Evolutionary conservation across 2,113 vertebrate genomes (phyloP), one percentile per base, ranked within the genome.

Genomic region (Casuarius casuarius): DNA sequence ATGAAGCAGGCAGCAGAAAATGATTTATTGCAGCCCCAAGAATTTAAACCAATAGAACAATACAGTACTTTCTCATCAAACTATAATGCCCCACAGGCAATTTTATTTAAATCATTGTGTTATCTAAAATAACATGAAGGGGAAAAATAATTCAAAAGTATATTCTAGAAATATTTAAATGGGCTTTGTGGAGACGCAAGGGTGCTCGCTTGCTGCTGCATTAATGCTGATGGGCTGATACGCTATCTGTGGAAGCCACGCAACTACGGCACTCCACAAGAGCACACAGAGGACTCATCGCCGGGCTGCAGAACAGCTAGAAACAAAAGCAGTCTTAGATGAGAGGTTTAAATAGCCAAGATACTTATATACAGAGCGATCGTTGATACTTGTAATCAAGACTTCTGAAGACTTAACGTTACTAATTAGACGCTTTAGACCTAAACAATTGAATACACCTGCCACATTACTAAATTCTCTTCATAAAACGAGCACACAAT

Each of bases 71-170:
- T 84, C 93, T 97, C 94, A 87, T 82, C 84, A 81, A 92, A 71
- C 72, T 89, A 68, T 72, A 95, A 62, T 82, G 62, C 56, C 97
- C 54, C 85, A 86, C 40, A 5, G 44, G 75, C 83, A 94, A 92
- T 92, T 89, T 92, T 95, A 97, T 95, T 97, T 95, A 96, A 98
- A 97, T 94, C 63, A 92, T 95, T 95, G 79, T 71, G 29, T 96
- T 97, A 97, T 98, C 94, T 96, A 92, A 97, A 97, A 89, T 88
- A 97, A 97, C 80, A 95, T 25, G 63, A 95, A 96, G 94, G 81
- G 81, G 71, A 95, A 94, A 96, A 94, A 67, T 58, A 87, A 94
- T 90, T 92, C 54, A 58, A 87, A 97, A 88, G 9, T 78, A 42
- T 83, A 85, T 87, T 72, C 80, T 65, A 73, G 90, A 97, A 95